Percentiles rank a stretch among this genome's conserved stretches.
Evolutionary conservation across 2,888 invertebrate species (phyloP).

Genomic region (Acleris emargana): DNA sequence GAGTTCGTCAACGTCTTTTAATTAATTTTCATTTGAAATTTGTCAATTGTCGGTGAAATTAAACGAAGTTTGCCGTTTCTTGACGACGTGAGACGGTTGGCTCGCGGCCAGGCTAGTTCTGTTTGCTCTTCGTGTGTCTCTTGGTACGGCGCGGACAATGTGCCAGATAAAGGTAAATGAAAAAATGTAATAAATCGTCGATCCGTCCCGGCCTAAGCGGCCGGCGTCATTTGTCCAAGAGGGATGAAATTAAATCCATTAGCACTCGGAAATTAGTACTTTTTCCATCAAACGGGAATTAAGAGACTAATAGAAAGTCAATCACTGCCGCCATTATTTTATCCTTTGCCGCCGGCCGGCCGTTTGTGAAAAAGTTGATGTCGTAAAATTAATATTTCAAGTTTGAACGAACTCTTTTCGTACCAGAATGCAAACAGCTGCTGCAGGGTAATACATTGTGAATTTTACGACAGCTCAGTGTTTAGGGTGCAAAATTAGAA

Average conservation of each 20-base stretch:
- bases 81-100: conserved; percentile 62
- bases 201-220: conserved; percentile 8
- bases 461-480: conserved; percentile 1
- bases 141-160: conserved; percentile 39
- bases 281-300: conserved; percentile 25
- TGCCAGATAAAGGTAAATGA: conserved; percentile 41
- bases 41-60: conserved; percentile 67
- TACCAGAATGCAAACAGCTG: conserved; percentile 23
- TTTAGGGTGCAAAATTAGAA: conserved; percentile 2
- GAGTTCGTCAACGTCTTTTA: conserved; percentile 67
- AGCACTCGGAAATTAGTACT: conserved; percentile 24
- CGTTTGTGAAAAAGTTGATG: conserved; percentile 16
- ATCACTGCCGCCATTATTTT: conserved; percentile 25
- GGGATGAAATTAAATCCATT: conserved; percentile 49
- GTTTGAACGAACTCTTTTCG: conserved; percentile 17
- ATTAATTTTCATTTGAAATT: conserved; percentile 70
- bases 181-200: conserved; percentile 41
- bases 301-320: conserved; percentile 28
- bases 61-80: conserved; percentile 66
- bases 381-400: conserved; percentile 26
- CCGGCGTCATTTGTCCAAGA: conserved; percentile 34
- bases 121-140: conserved; percentile 42
- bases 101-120: conserved; percentile 57
- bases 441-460: conserved; percentile 15
- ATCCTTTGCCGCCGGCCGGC: conserved; percentile 8